Conservation (phyloP, 2,113 vertebrate species). For the Colossoma macropomum region DNA sequence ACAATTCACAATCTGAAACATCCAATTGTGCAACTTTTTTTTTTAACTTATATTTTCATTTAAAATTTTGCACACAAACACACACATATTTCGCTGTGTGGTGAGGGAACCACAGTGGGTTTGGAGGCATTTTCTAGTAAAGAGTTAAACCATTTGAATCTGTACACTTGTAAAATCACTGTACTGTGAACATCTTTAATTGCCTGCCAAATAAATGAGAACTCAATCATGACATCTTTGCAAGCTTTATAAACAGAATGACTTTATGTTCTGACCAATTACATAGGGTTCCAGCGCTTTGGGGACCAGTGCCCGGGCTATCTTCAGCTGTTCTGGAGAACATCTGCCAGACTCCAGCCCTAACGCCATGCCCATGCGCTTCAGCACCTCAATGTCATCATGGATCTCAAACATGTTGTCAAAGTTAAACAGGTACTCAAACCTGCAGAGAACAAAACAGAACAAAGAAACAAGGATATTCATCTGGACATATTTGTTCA, state of each 20-base stretch:
- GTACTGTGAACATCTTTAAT: not conserved
- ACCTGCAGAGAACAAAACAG: constrained; percentile 75
- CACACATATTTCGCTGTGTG: no score
- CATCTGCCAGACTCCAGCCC: constrained; percentile 95
- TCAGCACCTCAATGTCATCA: constrained; percentile 97
- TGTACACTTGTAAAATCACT: not conserved
- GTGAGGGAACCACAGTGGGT: no score
- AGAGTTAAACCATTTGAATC: not conserved
- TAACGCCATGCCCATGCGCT: constrained; percentile 97
- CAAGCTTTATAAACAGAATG: not conserved
- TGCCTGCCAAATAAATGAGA: not conserved
- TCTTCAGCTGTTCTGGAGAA: constrained; percentile 91
- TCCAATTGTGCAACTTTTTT: no score
- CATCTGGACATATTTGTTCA: no score
- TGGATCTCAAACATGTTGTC: constrained; percentile 99
- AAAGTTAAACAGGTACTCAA: constrained; percentile 98
- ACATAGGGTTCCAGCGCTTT: constrained; percentile 96
- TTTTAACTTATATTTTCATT: no score
- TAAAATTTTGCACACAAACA: no score
- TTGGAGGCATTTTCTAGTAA: not conserved
- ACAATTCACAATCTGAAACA: no score
- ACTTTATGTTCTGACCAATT: constrained; percentile 80
- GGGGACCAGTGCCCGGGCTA: constrained; percentile 90
- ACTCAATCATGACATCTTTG: not conserved
- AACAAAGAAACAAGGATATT: not conserved